These are phyloP conservation scores for Latrodectus hesperus DNA, from an alignment of 2,888 invertebrate species.

Conservation along the genomic window DNA sequence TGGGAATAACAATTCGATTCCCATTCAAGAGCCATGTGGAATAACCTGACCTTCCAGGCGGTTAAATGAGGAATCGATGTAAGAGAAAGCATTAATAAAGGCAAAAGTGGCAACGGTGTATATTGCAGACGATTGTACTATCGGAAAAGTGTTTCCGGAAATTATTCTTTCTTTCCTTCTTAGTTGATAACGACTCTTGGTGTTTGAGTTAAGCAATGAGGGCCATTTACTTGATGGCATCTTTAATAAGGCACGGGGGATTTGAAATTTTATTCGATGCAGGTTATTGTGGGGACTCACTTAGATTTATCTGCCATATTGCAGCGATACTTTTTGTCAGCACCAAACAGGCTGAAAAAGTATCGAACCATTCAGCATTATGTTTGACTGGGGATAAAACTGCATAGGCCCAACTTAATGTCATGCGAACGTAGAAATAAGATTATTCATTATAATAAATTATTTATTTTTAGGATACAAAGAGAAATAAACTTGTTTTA, in stretches of 20 bases:
- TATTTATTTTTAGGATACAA: too few relatives aligned
- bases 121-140: conserved; percentile 9
- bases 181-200: background rate
- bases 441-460: too few relatives aligned
- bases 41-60: conserved; percentile 37
- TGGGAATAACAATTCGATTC: conserved; percentile 40
- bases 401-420: too few relatives aligned
- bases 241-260: background rate
- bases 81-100: background rate
- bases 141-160: conserved; percentile 17
- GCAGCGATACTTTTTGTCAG: too few relatives aligned
- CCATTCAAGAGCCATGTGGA: conserved; percentile 29
- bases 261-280: background rate
- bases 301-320: too few relatives aligned
- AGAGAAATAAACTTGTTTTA: too few relatives aligned
- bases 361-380: too few relatives aligned
- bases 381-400: too few relatives aligned
- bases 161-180: background rate
- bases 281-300: too few relatives aligned
- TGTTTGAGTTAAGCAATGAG: conserved; percentile 3
- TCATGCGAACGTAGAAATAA: too few relatives aligned
- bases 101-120: background rate
- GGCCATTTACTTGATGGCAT: background rate
- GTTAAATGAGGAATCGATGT: conserved; percentile 25
- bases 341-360: too few relatives aligned